A percentile compares a stretch with the other conserved stretches of the same genome.
These are phyloP conservation scores for Clarias batrachus DNA, from an alignment of 2,113 vertebrate species.

Conservation along the genomic window DNA sequence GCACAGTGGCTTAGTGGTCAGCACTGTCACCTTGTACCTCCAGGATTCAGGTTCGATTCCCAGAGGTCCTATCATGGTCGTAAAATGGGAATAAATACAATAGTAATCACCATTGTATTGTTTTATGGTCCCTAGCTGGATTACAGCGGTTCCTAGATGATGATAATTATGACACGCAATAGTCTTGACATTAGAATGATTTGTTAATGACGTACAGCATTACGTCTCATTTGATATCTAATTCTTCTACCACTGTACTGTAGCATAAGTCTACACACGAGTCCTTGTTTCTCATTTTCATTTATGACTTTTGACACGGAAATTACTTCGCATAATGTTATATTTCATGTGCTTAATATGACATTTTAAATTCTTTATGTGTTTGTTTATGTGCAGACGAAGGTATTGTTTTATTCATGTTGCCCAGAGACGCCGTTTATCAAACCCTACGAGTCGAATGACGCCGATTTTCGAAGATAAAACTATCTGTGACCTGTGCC, in stretches of 20 bases:
- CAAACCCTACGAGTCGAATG: slow-evolving; percentile 13
- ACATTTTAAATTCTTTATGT: background rate
- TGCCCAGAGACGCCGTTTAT: background rate
- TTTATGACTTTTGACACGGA: background rate
- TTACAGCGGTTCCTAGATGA: too few relatives aligned
- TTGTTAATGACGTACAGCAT: too few relatives aligned
- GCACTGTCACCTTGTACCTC: too few relatives aligned
- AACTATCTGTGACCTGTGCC: slow-evolving; percentile 5
- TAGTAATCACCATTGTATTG: too few relatives aligned
- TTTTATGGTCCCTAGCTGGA: too few relatives aligned
- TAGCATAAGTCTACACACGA: too few relatives aligned
- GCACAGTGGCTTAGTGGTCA: too few relatives aligned
- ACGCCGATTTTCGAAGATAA: background rate
- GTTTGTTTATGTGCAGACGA: background rate
- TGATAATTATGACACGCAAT: too few relatives aligned
- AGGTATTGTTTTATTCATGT: background rate
- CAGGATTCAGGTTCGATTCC: too few relatives aligned
- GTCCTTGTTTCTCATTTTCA: background rate
- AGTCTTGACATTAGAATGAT: background rate
- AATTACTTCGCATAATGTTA: background rate
- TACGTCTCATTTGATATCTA: background rate
- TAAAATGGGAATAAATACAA: too few relatives aligned
- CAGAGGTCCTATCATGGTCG: too few relatives aligned
- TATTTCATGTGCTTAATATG: background rate
- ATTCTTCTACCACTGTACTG: background rate